Evolutionary conservation across 2,888 invertebrate genomes (phyloP), one percentile per base, ranked within the genome.

Genomic region (Tortrix viridana): DNA sequence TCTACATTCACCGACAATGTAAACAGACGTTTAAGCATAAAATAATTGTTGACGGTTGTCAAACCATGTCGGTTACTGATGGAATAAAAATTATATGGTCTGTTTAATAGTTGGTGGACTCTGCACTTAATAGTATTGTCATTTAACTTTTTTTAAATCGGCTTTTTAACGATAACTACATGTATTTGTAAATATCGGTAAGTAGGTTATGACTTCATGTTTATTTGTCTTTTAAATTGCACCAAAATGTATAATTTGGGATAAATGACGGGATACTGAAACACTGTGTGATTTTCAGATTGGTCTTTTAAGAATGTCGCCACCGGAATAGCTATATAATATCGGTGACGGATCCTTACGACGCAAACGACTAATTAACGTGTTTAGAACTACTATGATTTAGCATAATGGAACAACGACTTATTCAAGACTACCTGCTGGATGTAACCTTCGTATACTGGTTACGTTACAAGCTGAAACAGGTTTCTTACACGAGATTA

Each of bases 271-370:
- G 20, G 41, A 59, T 55, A 58, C 61, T 67, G 60, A 53, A 50
- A 58, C 37, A 47, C 52, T 63, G 52, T 57, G 46, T 47, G 41
- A 77, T 85, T 90, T 90, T 86, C 91, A 92, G 91, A 92, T 92
- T 89, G 91, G 90, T 91, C 91, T 82, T 92, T 92, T 91, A 92
- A 91, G 87, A 89, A 84, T 86, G 89, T 90, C 78, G 81, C 89
- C 74, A 87, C 87, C 77, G 90, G 89, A 79, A 84, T 90, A 85
- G 84, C 85, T 74, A 84, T 88, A 71, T 90, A 88, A 82, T 75
- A 73, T 74, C 74, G 77, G 77, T 73, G 67, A 69, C 67, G 71
- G 66, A 78, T 74, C 67, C 70, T 72, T 73, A 74, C 76, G 72
- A 71, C 77, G 77, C 80, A 80, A 78, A 55, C 54, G 65, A 46